phyloP scores from a whole-genome alignment of 2,113 vertebrate species.

The Rhombomys opimus region DNA sequence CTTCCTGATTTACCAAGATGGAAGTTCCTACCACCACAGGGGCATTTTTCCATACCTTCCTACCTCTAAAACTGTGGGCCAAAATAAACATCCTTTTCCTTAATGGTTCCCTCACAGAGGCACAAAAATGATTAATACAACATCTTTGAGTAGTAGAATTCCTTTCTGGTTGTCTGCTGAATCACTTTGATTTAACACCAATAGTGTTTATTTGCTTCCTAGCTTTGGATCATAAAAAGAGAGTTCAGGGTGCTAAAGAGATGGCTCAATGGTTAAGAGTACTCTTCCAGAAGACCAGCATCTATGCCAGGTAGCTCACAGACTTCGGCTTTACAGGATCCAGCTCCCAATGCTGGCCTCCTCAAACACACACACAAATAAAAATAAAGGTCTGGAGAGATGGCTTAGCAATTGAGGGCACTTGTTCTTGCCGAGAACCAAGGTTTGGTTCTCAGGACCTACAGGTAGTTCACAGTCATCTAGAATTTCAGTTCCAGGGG shows the following conservation, averaged over 20 bases:
- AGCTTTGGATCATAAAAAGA: not conserved
- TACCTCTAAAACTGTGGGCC: not conserved
- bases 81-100: not conserved
- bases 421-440: not conserved
- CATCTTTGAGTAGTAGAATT: not conserved
- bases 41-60: not conserved
- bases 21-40: not conserved
- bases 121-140: not conserved
- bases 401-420: not conserved
- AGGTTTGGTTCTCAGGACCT: not conserved
- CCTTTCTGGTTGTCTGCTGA: not conserved
- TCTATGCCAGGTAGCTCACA: not conserved
- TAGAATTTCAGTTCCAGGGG: not conserved
- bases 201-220: not conserved
- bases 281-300: not conserved
- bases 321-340: not conserved
- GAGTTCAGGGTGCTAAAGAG: not conserved
- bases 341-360: not conserved
- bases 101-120: not conserved
- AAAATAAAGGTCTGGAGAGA: not conserved
- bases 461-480: not conserved
- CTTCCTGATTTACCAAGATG: not conserved
- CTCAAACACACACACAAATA: not conserved
- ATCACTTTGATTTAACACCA: not conserved
- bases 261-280: not conserved